Conservation (phyloP, 92 coral and sea anemone species). For the Palythoa grandis region DNA sequence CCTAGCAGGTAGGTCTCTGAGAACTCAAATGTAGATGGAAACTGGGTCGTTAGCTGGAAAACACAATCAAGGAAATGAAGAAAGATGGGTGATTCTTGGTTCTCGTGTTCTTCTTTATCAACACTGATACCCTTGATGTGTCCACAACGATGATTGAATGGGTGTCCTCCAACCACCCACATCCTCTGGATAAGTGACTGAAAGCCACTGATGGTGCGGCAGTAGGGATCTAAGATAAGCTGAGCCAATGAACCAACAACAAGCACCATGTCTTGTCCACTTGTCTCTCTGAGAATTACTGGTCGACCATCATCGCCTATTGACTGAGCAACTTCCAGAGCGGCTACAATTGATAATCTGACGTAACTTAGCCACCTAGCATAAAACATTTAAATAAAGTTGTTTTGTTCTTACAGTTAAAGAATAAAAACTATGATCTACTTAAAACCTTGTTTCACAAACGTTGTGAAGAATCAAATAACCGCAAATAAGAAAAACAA, state of each 20-base stretch:
- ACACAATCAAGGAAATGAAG: constrained; percentile 97
- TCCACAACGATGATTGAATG: constrained; percentile 85
- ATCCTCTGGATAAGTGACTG: constrained; percentile 94
- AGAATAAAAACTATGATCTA: too few species aligned
- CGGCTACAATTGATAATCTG: constrained; percentile 75
- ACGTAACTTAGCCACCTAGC: constrained; percentile 79
- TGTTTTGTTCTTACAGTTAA: not conserved
- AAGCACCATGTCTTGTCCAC: constrained; percentile 87
- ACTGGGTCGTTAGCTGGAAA: constrained; percentile 88
- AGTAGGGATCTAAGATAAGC: constrained; percentile 82
- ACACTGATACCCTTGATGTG: constrained; percentile 63
- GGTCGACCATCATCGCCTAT: constrained; percentile 79
- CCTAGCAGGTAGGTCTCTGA: constrained; percentile 93
- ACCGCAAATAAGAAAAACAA: too few species aligned
- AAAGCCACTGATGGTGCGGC: constrained; percentile 93
- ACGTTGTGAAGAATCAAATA: too few species aligned
- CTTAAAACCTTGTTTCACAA: too few species aligned
- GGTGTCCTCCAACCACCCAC: constrained; percentile 99
- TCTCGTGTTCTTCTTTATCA: constrained; percentile 75
- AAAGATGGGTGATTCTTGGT: constrained; percentile 87
- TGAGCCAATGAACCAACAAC: constrained; percentile 89
- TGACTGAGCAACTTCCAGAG: constrained; percentile 80
- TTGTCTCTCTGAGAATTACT: constrained; percentile 83
- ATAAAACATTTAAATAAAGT: not conserved
- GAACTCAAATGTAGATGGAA: constrained; percentile 94